Evolutionary conservation across 2,797 vertebrate species (phyloP).

Genomic region (Pogonophryne albipinna): DNA sequence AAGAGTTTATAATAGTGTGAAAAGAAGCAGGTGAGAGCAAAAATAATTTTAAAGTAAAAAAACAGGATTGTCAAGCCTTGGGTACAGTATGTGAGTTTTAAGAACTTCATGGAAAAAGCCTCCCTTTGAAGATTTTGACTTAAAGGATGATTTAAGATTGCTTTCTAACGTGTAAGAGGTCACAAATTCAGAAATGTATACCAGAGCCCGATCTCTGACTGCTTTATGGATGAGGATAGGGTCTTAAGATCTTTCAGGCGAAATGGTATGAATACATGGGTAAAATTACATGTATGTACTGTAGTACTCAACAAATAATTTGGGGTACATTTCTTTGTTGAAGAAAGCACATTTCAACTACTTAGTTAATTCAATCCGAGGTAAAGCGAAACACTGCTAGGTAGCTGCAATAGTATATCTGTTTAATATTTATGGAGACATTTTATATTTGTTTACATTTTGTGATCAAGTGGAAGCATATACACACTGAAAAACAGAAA

Average conservation of each 20-base stretch:
- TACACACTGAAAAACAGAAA: neutral
- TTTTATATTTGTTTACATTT: neutral
- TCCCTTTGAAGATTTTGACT: constrained; percentile 56
- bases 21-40: neutral
- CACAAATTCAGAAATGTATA: constrained; percentile 51
- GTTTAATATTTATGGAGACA: neutral
- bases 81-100: constrained; percentile 13
- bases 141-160: constrained; percentile 51
- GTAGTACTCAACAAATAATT: neutral
- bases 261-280: constrained; percentile 3
- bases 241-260: constrained; percentile 33
- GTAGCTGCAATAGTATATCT: neutral
- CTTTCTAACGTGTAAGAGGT: constrained; percentile 51
- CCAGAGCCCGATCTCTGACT: constrained; percentile 26
- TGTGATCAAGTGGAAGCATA: neutral
- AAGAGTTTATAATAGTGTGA: too few species aligned
- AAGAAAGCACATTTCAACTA: too few species aligned
- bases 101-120: constrained; percentile 31
- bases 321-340: neutral
- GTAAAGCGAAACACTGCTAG: too few species aligned
- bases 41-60: constrained; percentile 21
- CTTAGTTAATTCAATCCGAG: neutral
- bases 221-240: constrained; percentile 45
- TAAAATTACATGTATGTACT: neutral
- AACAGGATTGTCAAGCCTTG: neutral